phyloP scores from a whole-genome alignment of 2,113 vertebrate genomes.

The Aspiorhynchus laticeps region DNA sequence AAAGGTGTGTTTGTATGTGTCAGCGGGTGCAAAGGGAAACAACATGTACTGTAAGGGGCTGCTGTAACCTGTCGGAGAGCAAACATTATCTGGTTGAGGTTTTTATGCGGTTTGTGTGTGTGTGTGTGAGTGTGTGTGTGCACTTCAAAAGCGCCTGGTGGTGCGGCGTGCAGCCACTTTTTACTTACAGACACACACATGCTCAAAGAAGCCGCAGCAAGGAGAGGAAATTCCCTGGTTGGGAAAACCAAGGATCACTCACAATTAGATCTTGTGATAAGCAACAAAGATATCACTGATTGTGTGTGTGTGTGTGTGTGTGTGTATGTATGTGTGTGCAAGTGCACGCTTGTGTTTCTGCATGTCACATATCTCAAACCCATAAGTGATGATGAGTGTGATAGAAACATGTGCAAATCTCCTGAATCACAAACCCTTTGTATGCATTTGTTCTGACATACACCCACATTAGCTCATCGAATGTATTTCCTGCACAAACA shows the following conservation, averaged over 20 bases:
- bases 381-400: neutral
- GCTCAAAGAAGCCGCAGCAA: conserved; percentile 10
- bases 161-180: conserved; percentile 27
- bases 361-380: neutral
- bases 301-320: neutral
- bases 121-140: conserved; percentile 17
- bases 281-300: conserved; percentile 23
- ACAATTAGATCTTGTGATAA: conserved; percentile 51
- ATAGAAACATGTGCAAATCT: neutral
- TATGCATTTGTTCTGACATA: conserved; percentile 38
- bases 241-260: conserved; percentile 57
- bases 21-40: conserved; percentile 26
- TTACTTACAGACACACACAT: conserved; percentile 45
- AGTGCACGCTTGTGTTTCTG: conserved; percentile 7
- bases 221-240: conserved; percentile 58
- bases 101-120: conserved; percentile 35
- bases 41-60: conserved; percentile 27
- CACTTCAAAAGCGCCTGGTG: conserved; percentile 29
- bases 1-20: conserved; percentile 11
- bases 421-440: neutral
- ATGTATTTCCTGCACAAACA: conserved; percentile 40
- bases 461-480: conserved; percentile 51
- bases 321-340: conserved; percentile 10
- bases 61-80: conserved; percentile 40
- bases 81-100: conserved; percentile 31